Evolutionary conservation across 2,797 vertebrate genomes (phyloP).

Genomic region (Nannoperca australis): DNA sequence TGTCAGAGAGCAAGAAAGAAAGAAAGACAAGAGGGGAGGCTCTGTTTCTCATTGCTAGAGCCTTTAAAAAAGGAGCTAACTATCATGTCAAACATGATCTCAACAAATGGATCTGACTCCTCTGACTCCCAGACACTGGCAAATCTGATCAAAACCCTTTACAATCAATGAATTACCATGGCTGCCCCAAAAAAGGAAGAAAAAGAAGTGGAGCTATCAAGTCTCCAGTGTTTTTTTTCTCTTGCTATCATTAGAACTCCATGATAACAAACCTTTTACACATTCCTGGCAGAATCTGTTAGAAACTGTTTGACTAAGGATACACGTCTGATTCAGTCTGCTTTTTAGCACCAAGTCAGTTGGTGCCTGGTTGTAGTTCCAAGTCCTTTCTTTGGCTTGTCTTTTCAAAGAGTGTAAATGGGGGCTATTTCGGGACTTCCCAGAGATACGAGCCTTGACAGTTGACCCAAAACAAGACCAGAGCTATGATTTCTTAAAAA

Average conservation of each 20-base stretch:
- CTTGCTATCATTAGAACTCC: constrained; percentile 62
- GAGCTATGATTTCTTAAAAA: constrained; percentile 68
- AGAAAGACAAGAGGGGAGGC: constrained; percentile 38
- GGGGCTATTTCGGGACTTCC: constrained; percentile 81
- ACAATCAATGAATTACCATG: constrained; percentile 60
- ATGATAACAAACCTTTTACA: constrained; percentile 70
- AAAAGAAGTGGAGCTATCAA: constrained; percentile 49
- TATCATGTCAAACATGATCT: constrained; percentile 76
- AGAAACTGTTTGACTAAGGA: constrained; percentile 69
- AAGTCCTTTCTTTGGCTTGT: constrained; percentile 61
- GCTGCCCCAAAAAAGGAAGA: constrained; percentile 71
- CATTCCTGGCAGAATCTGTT: constrained; percentile 63
- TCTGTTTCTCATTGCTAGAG: constrained; percentile 68
- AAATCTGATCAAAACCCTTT: constrained; percentile 63
- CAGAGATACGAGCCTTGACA: constrained; percentile 78
- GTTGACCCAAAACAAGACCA: constrained; percentile 75
- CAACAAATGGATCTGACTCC: constrained; percentile 69
- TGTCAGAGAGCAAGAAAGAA: constrained; percentile 37
- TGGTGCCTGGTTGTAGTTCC: constrained; percentile 56
- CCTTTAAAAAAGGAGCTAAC: constrained; percentile 69
- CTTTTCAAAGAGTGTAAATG: constrained; percentile 75
- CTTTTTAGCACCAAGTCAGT: constrained; percentile 63
- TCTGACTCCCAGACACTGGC: constrained; percentile 61
- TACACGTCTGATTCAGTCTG: constrained; percentile 64
- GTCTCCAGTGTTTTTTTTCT: constrained; percentile 51